Percentiles rank a stretch among this genome's conserved stretches.
Conservation (phyloP, 1,140 invertebrate genomes). For the Pseudachorutes palmiensis region DNA sequence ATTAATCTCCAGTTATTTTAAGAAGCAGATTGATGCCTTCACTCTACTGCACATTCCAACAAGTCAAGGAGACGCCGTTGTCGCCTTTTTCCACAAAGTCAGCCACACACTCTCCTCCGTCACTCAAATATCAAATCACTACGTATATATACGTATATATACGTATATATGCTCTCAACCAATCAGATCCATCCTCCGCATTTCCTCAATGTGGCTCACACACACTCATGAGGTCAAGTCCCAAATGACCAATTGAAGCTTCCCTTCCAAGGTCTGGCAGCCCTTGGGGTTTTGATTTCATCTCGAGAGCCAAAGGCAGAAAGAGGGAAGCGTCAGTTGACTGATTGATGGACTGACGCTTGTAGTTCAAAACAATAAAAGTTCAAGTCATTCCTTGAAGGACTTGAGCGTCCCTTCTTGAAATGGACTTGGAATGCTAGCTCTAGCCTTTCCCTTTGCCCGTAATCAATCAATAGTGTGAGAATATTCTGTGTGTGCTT, state of each 20-base stretch:
- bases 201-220: background rate
- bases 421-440: too few species aligned
- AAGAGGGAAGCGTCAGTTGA: background rate
- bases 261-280: background rate
- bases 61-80: conserved; percentile 18
- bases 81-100: background rate
- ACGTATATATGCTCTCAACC: too few species aligned
- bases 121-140: background rate
- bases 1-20: conserved; percentile 39
- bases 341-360: conserved; percentile 22
- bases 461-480: conserved; percentile 36
- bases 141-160: too few species aligned
- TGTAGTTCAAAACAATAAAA: conserved; percentile 28
- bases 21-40: conserved; percentile 39
- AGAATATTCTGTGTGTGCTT: conserved; percentile 23
- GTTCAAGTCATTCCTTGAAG: conserved; percentile 25
- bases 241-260: background rate
- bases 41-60: conserved; percentile 29
- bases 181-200: background rate
- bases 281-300: background rate
- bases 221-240: background rate
- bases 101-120: background rate
- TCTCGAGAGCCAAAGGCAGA: background rate
- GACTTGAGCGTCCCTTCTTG: background rate
- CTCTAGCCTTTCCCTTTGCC: conserved; percentile 14